Conservation (phyloP, 2,888 invertebrate genomes). For the Drosophila subsilvestris region DNA sequence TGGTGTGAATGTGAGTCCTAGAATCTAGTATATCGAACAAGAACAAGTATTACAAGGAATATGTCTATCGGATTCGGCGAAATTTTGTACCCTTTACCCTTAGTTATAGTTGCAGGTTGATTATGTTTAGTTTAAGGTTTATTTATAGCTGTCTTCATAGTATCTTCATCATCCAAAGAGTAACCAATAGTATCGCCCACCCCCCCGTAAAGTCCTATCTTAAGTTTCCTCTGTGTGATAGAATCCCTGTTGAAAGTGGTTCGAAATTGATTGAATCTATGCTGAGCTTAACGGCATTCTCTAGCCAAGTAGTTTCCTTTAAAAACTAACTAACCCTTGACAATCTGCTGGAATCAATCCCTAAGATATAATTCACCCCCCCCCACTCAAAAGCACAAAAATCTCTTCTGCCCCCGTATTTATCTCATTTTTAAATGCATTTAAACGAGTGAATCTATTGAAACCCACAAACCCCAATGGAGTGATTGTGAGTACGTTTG, state of each 20-base stretch:
- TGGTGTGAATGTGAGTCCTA: constrained; percentile 10
- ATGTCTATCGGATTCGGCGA: not conserved
- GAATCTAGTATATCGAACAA: not conserved
- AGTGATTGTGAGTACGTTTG: constrained; percentile 22
- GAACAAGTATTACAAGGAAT: constrained; percentile 24
- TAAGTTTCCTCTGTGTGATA: not conserved
- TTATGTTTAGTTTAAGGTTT: not conserved
- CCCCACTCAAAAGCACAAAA: constrained; percentile 16
- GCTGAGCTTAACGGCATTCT: not conserved
- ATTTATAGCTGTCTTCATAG: constrained; percentile 7
- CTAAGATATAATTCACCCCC: not conserved
- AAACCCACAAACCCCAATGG: constrained; percentile 1
- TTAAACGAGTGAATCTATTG: constrained; percentile 20
- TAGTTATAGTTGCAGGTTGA: not conserved
- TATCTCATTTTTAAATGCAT: constrained; percentile 39
- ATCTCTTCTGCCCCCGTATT: constrained; percentile 6
- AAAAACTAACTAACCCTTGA: not conserved
- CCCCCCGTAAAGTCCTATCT: not conserved
- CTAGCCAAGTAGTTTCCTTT: not conserved
- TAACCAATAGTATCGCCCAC: constrained; percentile 1
- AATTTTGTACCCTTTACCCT: not conserved
- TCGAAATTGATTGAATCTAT: not conserved
- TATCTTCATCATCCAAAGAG: constrained; percentile 18
- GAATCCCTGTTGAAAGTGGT: not conserved
- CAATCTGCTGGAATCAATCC: not conserved